Conservation (phyloP, 1,140 invertebrate genomes). For the Battus philenor region DNA sequence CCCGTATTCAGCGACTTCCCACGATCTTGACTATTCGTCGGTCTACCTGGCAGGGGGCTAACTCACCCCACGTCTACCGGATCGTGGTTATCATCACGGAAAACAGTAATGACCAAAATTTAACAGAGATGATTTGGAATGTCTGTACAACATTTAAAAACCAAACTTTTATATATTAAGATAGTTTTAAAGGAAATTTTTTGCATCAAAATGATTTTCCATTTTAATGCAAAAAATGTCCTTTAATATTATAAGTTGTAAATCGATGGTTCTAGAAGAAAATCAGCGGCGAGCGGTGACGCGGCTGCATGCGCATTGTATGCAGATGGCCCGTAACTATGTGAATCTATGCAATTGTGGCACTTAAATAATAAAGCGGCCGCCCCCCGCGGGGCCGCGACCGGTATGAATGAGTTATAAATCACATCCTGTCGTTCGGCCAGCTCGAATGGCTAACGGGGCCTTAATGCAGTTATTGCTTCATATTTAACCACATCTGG, state of each 20-base stretch:
- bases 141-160: no score
- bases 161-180: not conserved
- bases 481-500: constrained; percentile 15
- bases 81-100: no score
- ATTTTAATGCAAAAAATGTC: no score
- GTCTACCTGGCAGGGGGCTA: no score
- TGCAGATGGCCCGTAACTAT: constrained; percentile 11
- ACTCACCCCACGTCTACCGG: no score
- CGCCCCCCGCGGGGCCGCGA: constrained; percentile 10
- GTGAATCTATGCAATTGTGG: constrained; percentile 16
- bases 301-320: constrained; percentile 1
- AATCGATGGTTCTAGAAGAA: no score
- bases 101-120: no score
- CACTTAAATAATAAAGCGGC: constrained; percentile 21
- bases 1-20: no score
- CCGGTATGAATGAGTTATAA: constrained; percentile 38
- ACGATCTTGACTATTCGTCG: not conserved
- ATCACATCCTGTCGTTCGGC: constrained; percentile 36
- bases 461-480: constrained; percentile 17
- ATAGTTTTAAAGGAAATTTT: not conserved
- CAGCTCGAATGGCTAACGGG: constrained; percentile 28
- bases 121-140: no score
- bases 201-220: no score
- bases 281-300: no score
- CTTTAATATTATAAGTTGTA: no score